phyloP scores from a whole-genome alignment of 2,888 invertebrate species.

The Catocala nupta region DNA sequence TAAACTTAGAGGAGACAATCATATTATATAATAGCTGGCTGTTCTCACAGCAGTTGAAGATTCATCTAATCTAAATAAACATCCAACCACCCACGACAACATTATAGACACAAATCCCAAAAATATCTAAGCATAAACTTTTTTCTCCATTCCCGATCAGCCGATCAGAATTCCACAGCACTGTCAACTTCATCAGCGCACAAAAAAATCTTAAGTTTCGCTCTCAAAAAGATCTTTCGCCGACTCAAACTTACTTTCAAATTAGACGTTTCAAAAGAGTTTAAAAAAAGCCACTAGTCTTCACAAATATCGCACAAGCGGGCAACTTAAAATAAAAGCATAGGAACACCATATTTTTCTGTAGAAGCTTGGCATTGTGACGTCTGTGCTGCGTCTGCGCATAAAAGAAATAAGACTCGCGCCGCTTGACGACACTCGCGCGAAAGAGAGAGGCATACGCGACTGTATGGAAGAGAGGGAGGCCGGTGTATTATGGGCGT shows the following conservation, averaged over 20 bases:
- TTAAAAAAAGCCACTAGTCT: slow-evolving; percentile 73
- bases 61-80: not conserved
- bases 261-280: slow-evolving; percentile 72
- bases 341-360: slow-evolving; percentile 81
- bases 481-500: slow-evolving; percentile 73
- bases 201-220: slow-evolving; percentile 32
- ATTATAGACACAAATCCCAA: not conserved
- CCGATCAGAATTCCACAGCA: slow-evolving; percentile 57
- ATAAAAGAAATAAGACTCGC: slow-evolving; percentile 74
- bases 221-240: slow-evolving; percentile 59
- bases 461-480: slow-evolving; percentile 47
- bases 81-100: not conserved
- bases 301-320: slow-evolving; percentile 84
- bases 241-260: slow-evolving; percentile 73
- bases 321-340: slow-evolving; percentile 74
- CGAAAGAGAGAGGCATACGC: slow-evolving; percentile 55
- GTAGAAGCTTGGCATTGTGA: slow-evolving; percentile 80
- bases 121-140: slow-evolving; percentile 13
- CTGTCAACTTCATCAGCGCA: slow-evolving; percentile 64
- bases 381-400: slow-evolving; percentile 73
- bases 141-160: slow-evolving; percentile 35
- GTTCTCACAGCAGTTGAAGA: too few species aligned
- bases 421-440: slow-evolving; percentile 57
- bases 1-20: too few species aligned
- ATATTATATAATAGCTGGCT: too few species aligned